Conservation (phyloP, 2,888 invertebrate species). For the Melieria omissa region DNA sequence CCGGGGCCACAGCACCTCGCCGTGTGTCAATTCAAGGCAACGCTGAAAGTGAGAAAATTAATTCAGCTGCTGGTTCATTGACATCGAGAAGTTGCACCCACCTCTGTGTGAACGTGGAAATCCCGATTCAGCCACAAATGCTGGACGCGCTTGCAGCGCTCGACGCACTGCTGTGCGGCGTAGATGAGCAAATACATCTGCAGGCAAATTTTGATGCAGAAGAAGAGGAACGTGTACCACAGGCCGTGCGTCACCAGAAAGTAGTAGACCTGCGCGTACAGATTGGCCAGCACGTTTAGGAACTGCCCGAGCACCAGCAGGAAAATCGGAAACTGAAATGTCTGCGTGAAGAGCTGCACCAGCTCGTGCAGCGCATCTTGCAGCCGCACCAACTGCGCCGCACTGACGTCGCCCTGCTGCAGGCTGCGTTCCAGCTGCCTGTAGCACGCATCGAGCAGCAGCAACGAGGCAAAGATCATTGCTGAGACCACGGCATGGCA, state of each 20-base stretch:
- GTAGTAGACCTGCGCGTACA: conserved; percentile 60
- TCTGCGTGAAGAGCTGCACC: conserved; percentile 39
- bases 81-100: conserved; percentile 15
- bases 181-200: conserved; percentile 52
- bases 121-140: conserved; percentile 46
- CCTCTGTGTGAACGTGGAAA: conserved; percentile 41
- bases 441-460: conserved; percentile 52
- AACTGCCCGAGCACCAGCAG: conserved; percentile 55
- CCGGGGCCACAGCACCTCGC: conserved; percentile 46
- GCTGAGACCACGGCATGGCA: conserved; percentile 53
- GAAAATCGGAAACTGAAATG: conserved; percentile 55
- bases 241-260: conserved; percentile 51
- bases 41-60: conserved; percentile 6
- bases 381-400: conserved; percentile 39
- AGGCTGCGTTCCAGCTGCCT: conserved; percentile 47
- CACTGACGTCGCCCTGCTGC: conserved; percentile 9
- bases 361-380: conserved; percentile 46
- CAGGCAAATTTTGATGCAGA: conserved; percentile 48
- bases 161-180: conserved; percentile 49
- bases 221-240: conserved; percentile 55
- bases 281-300: conserved; percentile 56
- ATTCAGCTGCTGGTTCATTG: background rate
- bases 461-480: conserved; percentile 50
- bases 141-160: conserved; percentile 44
- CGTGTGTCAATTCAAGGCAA: conserved; percentile 29